Conservation (phyloP, 2,113 vertebrate species). For the Columba janthina region DNA sequence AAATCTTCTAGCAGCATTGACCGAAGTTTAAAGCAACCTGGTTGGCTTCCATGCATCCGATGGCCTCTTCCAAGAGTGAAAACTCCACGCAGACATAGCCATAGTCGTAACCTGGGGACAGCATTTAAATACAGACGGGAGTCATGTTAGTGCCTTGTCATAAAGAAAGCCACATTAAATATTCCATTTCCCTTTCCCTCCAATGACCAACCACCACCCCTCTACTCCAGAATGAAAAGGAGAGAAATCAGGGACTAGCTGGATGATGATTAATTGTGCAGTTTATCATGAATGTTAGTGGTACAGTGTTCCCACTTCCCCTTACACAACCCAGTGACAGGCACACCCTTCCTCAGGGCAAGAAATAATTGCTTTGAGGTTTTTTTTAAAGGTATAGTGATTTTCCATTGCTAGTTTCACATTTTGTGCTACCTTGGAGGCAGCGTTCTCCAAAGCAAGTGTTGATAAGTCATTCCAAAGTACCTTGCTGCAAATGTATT, state of each 20-base stretch:
- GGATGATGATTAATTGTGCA: slow-evolving; percentile 49
- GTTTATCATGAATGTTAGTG: slow-evolving; percentile 43
- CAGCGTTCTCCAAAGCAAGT: background rate
- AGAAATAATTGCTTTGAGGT: background rate
- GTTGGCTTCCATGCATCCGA: slow-evolving; percentile 99
- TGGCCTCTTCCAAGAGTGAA: slow-evolving; percentile 99
- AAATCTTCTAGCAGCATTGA: slow-evolving; percentile 90
- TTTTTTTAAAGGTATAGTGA: slow-evolving; percentile 17
- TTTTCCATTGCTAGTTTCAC: slow-evolving; percentile 25
- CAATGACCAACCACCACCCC: slow-evolving; percentile 68
- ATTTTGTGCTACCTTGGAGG: slow-evolving; percentile 17
- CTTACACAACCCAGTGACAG: slow-evolving; percentile 15
- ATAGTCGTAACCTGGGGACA: slow-evolving; percentile 99
- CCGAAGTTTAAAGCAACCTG: slow-evolving; percentile 99
- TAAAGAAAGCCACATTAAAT: slow-evolving; percentile 77
- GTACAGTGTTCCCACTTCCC: slow-evolving; percentile 19
- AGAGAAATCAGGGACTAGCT: slow-evolving; percentile 40
- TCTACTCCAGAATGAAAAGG: slow-evolving; percentile 35
- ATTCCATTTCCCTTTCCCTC: slow-evolving; percentile 75
- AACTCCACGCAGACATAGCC: slow-evolving; percentile 99
- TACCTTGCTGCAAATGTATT: slow-evolving; percentile 18
- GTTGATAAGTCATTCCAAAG: slow-evolving; percentile 10
- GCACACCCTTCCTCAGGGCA: slow-evolving; percentile 39
- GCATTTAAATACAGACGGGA: slow-evolving; percentile 99
- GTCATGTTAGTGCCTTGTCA: slow-evolving; percentile 95